phyloP scores from a whole-genome alignment of 2,888 invertebrate genomes.

The Scaptomyza tumidula region DNA sequence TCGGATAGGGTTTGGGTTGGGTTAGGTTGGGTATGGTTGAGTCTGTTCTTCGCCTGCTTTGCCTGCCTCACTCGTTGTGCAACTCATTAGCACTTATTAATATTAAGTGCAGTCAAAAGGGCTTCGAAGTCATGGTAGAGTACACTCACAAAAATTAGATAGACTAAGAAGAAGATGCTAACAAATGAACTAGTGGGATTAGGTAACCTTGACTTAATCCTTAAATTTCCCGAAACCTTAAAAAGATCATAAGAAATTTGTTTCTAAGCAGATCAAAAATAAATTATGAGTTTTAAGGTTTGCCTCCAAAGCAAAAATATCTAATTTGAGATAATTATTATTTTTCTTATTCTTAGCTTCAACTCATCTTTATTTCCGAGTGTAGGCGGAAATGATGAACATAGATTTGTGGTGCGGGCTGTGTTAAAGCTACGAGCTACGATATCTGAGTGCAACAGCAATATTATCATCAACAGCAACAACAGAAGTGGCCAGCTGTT shows the following conservation, averaged over 20 bases:
- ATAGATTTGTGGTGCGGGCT: slow-evolving; percentile 55
- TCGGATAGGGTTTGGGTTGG: neutral
- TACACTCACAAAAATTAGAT: slow-evolving; percentile 16
- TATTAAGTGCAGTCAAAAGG: slow-evolving; percentile 67
- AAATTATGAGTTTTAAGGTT: too few relatives aligned
- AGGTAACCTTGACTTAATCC: neutral
- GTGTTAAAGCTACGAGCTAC: neutral
- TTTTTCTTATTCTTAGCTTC: too few relatives aligned
- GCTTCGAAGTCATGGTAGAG: neutral
- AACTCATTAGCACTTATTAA: slow-evolving; percentile 83
- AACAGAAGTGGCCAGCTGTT: slow-evolving; percentile 20
- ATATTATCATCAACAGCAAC: slow-evolving; percentile 14
- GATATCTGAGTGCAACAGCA: slow-evolving; percentile 24
- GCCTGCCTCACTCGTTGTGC: slow-evolving; percentile 48
- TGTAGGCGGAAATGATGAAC: slow-evolving; percentile 65
- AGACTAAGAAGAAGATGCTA: neutral
- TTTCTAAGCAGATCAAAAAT: too few relatives aligned
- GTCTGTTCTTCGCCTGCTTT: slow-evolving; percentile 2
- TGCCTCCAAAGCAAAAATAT: too few relatives aligned
- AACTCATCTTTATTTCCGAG: neutral
- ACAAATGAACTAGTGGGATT: neutral
- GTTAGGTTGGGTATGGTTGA: neutral
- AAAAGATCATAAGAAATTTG: neutral
- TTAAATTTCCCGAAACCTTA: neutral
- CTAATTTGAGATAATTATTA: too few relatives aligned